These are phyloP conservation scores for Eudyptes chrysolophus DNA, from an alignment of 2,113 vertebrate species.

Conservation along the genomic window DNA sequence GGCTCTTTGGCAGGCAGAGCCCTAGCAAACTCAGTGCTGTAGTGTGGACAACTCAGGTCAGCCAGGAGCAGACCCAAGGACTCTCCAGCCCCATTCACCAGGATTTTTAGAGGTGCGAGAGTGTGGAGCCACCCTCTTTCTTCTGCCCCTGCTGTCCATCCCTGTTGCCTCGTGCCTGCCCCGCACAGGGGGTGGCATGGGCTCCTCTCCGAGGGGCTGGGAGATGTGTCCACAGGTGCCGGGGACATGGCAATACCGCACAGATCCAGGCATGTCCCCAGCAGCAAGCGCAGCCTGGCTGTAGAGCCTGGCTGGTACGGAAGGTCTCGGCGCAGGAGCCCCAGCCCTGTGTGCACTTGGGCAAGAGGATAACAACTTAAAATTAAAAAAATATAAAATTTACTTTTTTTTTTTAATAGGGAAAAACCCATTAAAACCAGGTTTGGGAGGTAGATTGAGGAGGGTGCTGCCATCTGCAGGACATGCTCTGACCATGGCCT, in stretches of 20 bases:
- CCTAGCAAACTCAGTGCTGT: neutral
- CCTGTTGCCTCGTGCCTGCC: fast-evolving
- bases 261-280: neutral
- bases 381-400: neutral
- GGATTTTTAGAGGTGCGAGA: neutral
- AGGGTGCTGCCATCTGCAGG: neutral
- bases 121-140: neutral
- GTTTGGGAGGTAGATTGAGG: neutral
- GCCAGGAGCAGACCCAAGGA: neutral
- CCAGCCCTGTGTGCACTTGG: fast-evolving
- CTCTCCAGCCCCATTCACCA: neutral
- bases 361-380: neutral
- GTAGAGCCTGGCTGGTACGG: fast-evolving
- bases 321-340: neutral
- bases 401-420: too few species aligned
- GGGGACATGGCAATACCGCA: fast-evolving
- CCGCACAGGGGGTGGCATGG: fast-evolving
- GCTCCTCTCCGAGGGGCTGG: neutral
- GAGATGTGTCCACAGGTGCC: neutral
- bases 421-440: neutral
- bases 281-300: neutral
- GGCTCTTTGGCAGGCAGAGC: neutral
- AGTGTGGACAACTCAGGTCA: fast-evolving
- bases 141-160: neutral
- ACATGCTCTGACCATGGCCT: neutral